Conservation (phyloP, 2,797 vertebrate species). For the Chaetophractus vellerosus region DNA sequence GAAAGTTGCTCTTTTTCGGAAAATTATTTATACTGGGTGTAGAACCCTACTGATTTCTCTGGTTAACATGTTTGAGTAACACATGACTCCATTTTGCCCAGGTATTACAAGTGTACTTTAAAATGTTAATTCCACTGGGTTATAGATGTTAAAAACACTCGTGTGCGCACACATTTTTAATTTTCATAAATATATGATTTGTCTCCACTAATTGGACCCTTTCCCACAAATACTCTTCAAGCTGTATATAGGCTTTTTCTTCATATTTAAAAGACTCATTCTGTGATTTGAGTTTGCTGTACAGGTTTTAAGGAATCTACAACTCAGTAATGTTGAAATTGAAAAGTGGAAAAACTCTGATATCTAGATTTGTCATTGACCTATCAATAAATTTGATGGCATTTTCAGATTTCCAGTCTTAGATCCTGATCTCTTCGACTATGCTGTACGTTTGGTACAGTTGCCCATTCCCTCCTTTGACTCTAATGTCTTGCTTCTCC, state of each 20-base stretch:
- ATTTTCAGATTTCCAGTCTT: background rate
- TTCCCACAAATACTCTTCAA: background rate
- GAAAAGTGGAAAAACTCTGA: constrained; percentile 20
- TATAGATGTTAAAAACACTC: background rate
- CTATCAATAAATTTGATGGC: background rate
- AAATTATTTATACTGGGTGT: background rate
- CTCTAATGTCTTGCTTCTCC: background rate
- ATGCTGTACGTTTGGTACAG: background rate
- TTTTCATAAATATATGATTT: background rate
- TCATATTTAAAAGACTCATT: background rate
- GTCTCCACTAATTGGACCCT: background rate
- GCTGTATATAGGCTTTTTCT: background rate
- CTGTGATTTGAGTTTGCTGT: background rate
- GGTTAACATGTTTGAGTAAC: background rate
- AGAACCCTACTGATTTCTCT: background rate
- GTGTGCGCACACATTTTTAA: background rate
- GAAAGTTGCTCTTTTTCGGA: background rate
- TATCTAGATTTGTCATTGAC: constrained; percentile 23
- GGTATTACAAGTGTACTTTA: background rate
- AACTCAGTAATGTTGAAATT: background rate
- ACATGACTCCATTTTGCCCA: background rate
- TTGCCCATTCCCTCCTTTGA: background rate
- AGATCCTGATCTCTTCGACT: background rate
- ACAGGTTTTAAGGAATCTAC: background rate
- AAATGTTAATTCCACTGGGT: background rate